Percentiles rank a stretch among this genome's conserved stretches.
Conservation (phyloP, 37 sponge, comb jelly and placozoan genomes). For the Chondrilla cf. caribensis region DNA sequence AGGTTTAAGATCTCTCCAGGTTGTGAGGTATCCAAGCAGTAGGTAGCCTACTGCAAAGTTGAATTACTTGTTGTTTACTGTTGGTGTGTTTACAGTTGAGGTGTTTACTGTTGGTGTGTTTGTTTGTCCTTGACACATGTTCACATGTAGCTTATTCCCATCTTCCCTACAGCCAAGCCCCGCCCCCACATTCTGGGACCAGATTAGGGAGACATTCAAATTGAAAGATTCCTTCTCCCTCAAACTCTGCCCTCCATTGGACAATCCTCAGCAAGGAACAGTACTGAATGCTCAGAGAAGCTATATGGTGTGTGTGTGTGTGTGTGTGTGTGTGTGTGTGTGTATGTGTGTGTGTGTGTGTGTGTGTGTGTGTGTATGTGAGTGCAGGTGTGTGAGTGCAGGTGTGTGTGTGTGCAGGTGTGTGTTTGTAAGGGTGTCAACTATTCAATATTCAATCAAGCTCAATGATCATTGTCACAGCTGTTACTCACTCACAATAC, state of each 20-base stretch:
- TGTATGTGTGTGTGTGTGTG: not conserved
- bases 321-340: not conserved
- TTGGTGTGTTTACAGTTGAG: too few relatives aligned
- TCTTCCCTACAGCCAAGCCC: too few relatives aligned
- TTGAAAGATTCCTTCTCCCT: conserved; percentile 32
- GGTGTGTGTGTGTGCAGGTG: too few relatives aligned
- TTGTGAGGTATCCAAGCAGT: too few relatives aligned
- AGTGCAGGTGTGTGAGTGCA: not conserved
- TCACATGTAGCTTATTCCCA: too few relatives aligned
- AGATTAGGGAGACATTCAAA: not conserved
- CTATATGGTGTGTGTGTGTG: not conserved
- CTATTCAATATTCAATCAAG: conserved; percentile 23
- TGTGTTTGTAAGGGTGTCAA: conserved; percentile 18
- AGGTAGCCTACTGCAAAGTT: too few relatives aligned
- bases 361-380: not conserved
- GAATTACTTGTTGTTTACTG: too few relatives aligned
- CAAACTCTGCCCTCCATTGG: conserved; percentile 36
- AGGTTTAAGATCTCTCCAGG: too few relatives aligned
- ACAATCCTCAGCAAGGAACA: not conserved
- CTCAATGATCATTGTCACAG: too few relatives aligned
- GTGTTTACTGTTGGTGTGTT: too few relatives aligned
- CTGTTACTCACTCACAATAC: too few relatives aligned
- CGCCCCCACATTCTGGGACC: conserved; percentile 28
- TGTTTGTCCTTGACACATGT: too few relatives aligned
- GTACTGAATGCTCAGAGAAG: not conserved